These are phyloP conservation scores for Cheilosia vulpina DNA, from an alignment of 2,888 invertebrate species.

Conservation along the genomic window DNA sequence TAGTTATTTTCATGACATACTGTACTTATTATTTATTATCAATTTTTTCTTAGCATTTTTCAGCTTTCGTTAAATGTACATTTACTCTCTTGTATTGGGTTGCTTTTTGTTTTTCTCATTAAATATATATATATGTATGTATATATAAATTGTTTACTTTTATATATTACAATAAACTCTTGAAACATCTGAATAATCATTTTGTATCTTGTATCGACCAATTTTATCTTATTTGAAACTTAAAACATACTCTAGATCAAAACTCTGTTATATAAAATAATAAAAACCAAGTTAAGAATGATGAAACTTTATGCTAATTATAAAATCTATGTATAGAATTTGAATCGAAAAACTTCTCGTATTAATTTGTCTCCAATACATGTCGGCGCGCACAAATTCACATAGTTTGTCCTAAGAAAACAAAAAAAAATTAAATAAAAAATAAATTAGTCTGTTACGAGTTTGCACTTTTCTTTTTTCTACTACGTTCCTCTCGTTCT, in stretches of 20 bases:
- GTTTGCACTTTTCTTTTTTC: constrained; percentile 22
- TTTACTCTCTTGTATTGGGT: constrained; percentile 37
- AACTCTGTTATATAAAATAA: constrained; percentile 13
- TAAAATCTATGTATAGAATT: constrained; percentile 11
- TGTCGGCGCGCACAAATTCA: background rate
- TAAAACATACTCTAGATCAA: constrained; percentile 30
- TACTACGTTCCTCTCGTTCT: constrained; percentile 1
- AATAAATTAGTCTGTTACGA: constrained; percentile 36
- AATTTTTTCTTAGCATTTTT: constrained; percentile 49
- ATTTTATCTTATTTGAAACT: constrained; percentile 12
- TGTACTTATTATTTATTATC: constrained; percentile 71
- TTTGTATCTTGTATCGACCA: constrained; percentile 18
- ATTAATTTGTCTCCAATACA: background rate
- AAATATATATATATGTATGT: constrained; percentile 7
- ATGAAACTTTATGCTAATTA: constrained; percentile 17
- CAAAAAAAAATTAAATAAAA: constrained; percentile 11
- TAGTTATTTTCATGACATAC: constrained; percentile 35
- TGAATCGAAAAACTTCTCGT: constrained; percentile 5
- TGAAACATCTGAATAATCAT: constrained; percentile 49
- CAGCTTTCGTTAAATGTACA: constrained; percentile 69
- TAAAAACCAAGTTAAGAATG: constrained; percentile 21
- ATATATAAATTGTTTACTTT: constrained; percentile 41
- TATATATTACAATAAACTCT: constrained; percentile 59
- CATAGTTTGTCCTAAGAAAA: background rate
- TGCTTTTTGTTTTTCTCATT: constrained; percentile 14